Evolutionary conservation across 1,140 invertebrate species (phyloP).

Genomic region (Drosophila eugracilis): DNA sequence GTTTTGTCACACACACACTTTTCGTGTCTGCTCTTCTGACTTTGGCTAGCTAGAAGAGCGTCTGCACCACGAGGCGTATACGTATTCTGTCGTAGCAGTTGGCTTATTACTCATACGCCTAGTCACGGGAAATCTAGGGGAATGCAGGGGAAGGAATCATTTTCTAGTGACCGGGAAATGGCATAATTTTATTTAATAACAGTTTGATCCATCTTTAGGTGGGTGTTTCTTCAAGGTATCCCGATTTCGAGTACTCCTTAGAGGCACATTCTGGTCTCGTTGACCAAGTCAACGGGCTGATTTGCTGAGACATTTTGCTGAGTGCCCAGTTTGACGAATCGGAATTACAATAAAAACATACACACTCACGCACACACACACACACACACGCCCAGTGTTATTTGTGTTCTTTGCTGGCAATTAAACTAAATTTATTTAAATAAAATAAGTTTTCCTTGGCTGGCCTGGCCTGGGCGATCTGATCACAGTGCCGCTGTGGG

Average conservation of each 20-base stretch:
- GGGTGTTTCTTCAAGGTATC: constrained; percentile 3
- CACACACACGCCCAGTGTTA: constrained; percentile 21
- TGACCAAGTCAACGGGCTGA: constrained; percentile 27
- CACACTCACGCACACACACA: constrained; percentile 21
- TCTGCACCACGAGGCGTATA: constrained; percentile 65
- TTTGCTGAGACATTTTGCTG: constrained; percentile 2
- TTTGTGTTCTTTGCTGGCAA: constrained; percentile 67
- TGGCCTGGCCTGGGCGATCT: constrained; percentile 57
- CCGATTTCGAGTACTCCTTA: background rate
- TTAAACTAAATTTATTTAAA: constrained; percentile 84
- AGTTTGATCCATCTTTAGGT: constrained; percentile 10
- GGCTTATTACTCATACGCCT: constrained; percentile 69
- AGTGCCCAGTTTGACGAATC: constrained; percentile 62
- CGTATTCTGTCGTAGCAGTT: constrained; percentile 65
- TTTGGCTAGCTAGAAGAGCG: background rate
- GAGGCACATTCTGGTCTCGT: too few relatives aligned
- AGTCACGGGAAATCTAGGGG: constrained; percentile 8
- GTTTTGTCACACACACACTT: constrained; percentile 74
- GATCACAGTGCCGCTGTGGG: constrained; percentile 49
- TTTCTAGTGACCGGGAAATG: background rate
- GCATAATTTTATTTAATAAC: constrained; percentile 3
- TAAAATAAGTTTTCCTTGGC: constrained; percentile 76
- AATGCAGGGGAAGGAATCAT: background rate
- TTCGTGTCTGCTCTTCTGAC: constrained; percentile 26
- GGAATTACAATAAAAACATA: constrained; percentile 68